phyloP scores from a whole-genome alignment of 2,113 vertebrate genomes.

The Rhodinocichla rosea region DNA sequence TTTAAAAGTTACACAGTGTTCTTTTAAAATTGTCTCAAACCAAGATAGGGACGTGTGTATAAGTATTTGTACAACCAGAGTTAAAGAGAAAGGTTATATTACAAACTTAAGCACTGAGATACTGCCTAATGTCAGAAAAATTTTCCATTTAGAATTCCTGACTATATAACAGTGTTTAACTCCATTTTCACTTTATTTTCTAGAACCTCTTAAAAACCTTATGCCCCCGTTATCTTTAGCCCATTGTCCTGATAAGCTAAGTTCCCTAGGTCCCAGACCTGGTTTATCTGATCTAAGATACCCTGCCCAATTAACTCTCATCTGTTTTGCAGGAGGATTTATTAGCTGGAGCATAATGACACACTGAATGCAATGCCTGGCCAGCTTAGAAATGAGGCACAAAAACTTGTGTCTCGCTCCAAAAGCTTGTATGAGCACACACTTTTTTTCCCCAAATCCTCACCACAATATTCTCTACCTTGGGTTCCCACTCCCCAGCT shows the following conservation, averaged over 20 bases:
- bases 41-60: neutral
- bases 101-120: neutral
- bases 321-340: neutral
- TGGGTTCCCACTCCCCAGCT: neutral
- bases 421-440: neutral
- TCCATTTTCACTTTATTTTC: neutral
- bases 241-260: neutral
- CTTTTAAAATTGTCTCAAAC: neutral
- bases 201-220: neutral
- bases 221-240: neutral
- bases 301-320: neutral
- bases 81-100: neutral
- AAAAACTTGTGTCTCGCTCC: neutral
- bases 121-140: neutral
- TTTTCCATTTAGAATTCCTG: neutral
- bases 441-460: neutral
- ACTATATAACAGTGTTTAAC: neutral
- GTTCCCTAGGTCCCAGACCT: neutral
- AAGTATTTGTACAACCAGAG: neutral
- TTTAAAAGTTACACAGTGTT: neutral
- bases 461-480: no score
- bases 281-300: conserved; percentile 17
- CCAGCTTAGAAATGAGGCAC: neutral
- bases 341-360: neutral
- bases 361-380: neutral